phyloP scores from a whole-genome alignment of 2,797 vertebrate species.

The Sebastes cheni region DNA sequence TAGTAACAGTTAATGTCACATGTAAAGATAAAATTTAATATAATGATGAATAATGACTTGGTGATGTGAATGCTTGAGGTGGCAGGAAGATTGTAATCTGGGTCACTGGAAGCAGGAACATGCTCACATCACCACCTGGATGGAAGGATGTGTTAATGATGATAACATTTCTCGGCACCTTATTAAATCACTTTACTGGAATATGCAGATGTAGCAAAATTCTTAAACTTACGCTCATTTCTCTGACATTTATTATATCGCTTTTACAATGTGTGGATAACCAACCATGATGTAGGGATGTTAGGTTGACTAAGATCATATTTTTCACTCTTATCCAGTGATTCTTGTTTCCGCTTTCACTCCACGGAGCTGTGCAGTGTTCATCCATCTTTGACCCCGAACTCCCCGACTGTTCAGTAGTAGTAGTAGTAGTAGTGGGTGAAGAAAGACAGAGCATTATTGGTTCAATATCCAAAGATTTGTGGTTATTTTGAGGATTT shows the following conservation, averaged over 20 bases:
- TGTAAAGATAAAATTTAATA: slow-evolving; percentile 5
- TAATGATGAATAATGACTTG: slow-evolving; percentile 33
- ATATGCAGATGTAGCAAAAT: not conserved
- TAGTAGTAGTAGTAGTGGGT: not conserved
- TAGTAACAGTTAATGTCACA: slow-evolving; percentile 14
- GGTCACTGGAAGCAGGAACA: not conserved
- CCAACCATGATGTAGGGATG: not conserved
- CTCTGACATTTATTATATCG: not conserved
- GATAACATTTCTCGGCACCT: slow-evolving; percentile 1
- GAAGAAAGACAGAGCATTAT: not conserved
- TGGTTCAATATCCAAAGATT: not conserved
- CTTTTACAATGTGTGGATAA: not conserved
- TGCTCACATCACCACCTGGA: slow-evolving; percentile 5
- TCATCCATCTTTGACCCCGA: slow-evolving; percentile 7
- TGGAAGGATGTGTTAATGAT: not conserved
- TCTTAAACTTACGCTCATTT: not conserved
- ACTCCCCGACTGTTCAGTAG: not conserved
- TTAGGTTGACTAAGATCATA: not conserved
- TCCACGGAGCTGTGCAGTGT: not conserved
- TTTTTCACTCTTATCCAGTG: not conserved
- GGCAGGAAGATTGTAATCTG: slow-evolving; percentile 1
- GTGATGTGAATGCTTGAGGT: slow-evolving; percentile 4
- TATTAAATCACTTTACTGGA: not conserved
- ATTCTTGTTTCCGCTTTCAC: not conserved
- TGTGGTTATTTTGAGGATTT: not conserved